A percentile compares a stretch with the other conserved stretches of the same genome.
phyloP scores from a whole-genome alignment of 1,140 invertebrate species.

The Archivesica marissinica region DNA sequence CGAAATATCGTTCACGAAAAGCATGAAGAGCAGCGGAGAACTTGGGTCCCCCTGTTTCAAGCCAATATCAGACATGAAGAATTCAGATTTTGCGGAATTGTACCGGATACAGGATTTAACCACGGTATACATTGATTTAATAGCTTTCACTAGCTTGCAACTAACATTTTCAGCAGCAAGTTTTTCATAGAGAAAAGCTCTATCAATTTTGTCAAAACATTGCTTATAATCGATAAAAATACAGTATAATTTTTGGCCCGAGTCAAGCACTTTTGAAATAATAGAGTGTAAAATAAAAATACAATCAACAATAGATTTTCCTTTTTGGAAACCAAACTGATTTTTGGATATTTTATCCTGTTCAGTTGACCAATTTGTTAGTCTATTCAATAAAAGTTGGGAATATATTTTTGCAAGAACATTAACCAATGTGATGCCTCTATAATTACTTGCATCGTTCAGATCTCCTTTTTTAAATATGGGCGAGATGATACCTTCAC shows the following conservation, averaged over 20 bases:
- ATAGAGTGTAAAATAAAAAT: slow-evolving; percentile 20
- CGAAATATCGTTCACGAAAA: slow-evolving; percentile 10
- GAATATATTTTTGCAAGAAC: slow-evolving; percentile 11
- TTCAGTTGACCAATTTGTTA: not conserved
- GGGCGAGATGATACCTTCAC: not conserved
- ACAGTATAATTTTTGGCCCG: not conserved
- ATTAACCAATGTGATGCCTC: not conserved
- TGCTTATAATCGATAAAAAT: not conserved
- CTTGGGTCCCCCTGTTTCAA: not conserved
- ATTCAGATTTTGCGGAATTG: not conserved
- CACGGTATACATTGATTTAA: not conserved
- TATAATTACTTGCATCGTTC: not conserved
- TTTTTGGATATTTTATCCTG: not conserved
- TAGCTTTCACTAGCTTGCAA: not conserved
- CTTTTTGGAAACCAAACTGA: slow-evolving; percentile 22
- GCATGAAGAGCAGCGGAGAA: not conserved
- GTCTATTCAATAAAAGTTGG: not conserved
- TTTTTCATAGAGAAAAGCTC: not conserved
- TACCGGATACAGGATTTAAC: not conserved
- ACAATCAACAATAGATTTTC: not conserved
- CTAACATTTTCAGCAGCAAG: not conserved
- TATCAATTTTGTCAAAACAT: slow-evolving; percentile 15
- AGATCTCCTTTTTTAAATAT: slow-evolving; percentile 3
- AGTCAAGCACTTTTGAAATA: not conserved
- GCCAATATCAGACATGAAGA: not conserved